Percentiles rank a stretch among this genome's conserved stretches.
Conservation (phyloP, 2,113 vertebrate species). For the Pelvicachromis taeniatus region DNA sequence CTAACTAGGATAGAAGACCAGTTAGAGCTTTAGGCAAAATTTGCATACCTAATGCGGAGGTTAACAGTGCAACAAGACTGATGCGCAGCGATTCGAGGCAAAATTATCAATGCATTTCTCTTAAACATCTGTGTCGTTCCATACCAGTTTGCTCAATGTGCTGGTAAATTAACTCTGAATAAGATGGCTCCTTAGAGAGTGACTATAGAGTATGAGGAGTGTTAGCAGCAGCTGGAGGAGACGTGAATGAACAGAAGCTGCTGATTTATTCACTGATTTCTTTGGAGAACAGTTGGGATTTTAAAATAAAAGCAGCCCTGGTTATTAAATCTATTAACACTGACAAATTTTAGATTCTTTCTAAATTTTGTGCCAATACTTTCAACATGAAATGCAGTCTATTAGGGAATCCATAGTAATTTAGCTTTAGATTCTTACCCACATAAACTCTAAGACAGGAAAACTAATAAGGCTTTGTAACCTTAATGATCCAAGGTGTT, state of each 20-base stretch:
- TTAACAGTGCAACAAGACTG: not conserved
- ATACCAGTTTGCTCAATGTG: slow-evolving; percentile 20
- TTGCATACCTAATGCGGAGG: not conserved
- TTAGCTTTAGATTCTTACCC: not conserved
- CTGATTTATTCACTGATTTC: slow-evolving; percentile 30
- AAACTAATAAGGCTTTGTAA: not conserved
- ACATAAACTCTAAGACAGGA: not conserved
- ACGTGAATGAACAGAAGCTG: not conserved
- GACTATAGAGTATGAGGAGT: not conserved
- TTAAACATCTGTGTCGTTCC: not conserved
- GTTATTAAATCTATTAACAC: not conserved
- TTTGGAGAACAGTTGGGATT: slow-evolving; percentile 11
- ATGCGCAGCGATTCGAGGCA: not conserved
- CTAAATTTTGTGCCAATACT: not conserved
- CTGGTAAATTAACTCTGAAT: slow-evolving; percentile 35
- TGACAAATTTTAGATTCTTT: not conserved
- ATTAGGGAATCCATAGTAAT: not conserved
- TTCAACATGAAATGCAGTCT: not conserved
- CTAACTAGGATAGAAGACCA: not conserved
- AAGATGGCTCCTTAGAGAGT: slow-evolving; percentile 4
- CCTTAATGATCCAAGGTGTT: not conserved
- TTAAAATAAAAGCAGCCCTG: not conserved
- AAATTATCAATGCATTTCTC: not conserved
- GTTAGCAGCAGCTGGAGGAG: slow-evolving; percentile 26
- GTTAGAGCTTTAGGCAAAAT: not conserved